phyloP scores from a whole-genome alignment of 2,797 vertebrate species.

The Enteromius fasciolatus region DNA sequence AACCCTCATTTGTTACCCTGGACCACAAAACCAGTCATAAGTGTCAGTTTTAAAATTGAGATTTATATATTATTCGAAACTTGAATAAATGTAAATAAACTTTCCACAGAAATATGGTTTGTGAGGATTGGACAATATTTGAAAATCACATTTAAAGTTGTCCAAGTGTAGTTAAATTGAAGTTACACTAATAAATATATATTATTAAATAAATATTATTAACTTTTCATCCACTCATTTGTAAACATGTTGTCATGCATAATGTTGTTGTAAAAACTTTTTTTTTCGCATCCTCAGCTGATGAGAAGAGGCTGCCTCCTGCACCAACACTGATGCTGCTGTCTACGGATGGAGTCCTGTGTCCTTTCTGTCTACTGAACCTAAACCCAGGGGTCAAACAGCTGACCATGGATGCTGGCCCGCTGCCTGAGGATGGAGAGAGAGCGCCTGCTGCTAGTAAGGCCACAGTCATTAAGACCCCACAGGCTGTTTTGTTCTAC shows the following conservation, averaged over 20 bases:
- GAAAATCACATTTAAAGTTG: no score
- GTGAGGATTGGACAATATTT: no score
- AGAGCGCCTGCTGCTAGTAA: conserved; percentile 82
- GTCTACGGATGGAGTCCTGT: conserved; percentile 93
- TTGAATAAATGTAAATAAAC: no score
- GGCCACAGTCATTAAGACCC: background rate
- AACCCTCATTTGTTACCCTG: background rate
- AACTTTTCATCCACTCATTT: background rate
- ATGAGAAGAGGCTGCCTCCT: conserved; percentile 88
- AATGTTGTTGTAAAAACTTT: background rate
- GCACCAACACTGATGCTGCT: conserved; percentile 90
- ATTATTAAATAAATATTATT: no score
- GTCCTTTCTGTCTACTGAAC: conserved; percentile 93
- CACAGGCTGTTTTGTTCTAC: background rate
- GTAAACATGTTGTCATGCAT: background rate
- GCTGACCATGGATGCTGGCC: conserved; percentile 71
- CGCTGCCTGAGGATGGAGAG: conserved; percentile 81
- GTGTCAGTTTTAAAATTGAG: no score
- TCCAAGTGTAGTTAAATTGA: background rate
- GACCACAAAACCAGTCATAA: no score
- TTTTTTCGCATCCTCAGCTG: conserved; percentile 71
- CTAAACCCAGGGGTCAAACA: conserved; percentile 84
- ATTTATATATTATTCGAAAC: no score
- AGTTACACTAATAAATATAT: background rate
- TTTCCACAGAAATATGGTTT: no score